Percentiles rank a stretch among this genome's conserved stretches.
Evolutionary conservation across 2,113 vertebrate genomes (phyloP).

Genomic region (Paracanthobrama guichenoti): DNA sequence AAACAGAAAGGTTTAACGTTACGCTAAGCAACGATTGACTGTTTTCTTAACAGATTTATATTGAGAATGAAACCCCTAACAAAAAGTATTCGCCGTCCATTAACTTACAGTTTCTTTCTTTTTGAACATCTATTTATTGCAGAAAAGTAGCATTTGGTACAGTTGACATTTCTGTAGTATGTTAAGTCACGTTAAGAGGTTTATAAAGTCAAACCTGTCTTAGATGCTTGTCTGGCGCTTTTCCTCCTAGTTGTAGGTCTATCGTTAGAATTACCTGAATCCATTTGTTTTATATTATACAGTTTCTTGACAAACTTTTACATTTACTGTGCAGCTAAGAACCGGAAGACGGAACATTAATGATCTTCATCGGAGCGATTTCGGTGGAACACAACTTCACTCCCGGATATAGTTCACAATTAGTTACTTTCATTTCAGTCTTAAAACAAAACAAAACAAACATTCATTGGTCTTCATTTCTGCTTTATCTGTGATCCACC

Average conservation of each 20-base stretch:
- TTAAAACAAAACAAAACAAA: too few relatives aligned
- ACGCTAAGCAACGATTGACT: not conserved
- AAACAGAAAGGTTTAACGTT: not conserved
- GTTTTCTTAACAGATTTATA: not conserved
- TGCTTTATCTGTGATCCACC: accelerated
- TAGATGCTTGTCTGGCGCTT: slow-evolving; percentile 6
- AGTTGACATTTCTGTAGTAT: too few relatives aligned
- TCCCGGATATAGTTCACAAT: slow-evolving; percentile 8
- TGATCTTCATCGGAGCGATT: not conserved
- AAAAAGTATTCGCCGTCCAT: too few relatives aligned
- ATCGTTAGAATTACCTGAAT: not conserved
- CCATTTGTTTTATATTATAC: slow-evolving; percentile 32
- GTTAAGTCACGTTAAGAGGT: not conserved
- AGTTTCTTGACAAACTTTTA: slow-evolving; percentile 16
- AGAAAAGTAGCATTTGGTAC: too few relatives aligned
- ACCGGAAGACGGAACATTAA: not conserved
- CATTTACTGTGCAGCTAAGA: not conserved
- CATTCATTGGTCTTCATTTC: not conserved
- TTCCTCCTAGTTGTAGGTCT: not conserved
- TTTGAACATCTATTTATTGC: too few relatives aligned
- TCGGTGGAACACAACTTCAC: not conserved
- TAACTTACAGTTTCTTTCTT: too few relatives aligned
- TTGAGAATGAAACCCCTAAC: not conserved
- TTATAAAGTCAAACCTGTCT: slow-evolving; percentile 27
- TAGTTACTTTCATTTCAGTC: not conserved